These are phyloP conservation scores for Oxyruncus cristatus DNA, from an alignment of 2,113 vertebrate genomes.

Conservation along the genomic window DNA sequence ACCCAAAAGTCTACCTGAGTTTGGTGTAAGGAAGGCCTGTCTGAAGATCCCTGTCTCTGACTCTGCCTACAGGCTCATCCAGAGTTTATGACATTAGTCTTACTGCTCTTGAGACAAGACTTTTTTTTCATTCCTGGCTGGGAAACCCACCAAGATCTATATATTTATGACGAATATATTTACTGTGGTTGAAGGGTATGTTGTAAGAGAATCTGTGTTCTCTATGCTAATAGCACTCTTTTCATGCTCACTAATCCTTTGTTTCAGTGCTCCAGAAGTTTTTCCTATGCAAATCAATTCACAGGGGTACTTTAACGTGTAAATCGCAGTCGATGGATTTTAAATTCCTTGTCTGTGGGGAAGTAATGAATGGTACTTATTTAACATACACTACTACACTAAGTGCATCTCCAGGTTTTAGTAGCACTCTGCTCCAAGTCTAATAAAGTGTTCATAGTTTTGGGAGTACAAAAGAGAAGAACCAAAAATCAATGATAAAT, in stretches of 20 bases:
- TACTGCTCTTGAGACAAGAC: not conserved
- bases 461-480: not conserved
- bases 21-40: not conserved
- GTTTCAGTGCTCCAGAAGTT: constrained; percentile 62
- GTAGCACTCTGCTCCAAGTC: not conserved
- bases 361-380: constrained; percentile 60
- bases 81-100: not conserved
- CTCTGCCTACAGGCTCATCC: not conserved
- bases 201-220: constrained; percentile 32
- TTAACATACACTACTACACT: constrained; percentile 22
- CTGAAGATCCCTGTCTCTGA: not conserved
- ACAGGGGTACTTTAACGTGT: constrained; percentile 71
- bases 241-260: constrained; percentile 65
- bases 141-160: constrained; percentile 16
- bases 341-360: constrained; percentile 60
- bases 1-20: not conserved
- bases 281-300: constrained; percentile 75
- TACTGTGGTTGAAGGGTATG: constrained; percentile 13
- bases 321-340: constrained; percentile 73
- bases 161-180: constrained; percentile 44
- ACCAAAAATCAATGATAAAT: not conserved
- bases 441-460: not conserved
- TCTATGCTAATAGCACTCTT: constrained; percentile 61
- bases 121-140: not conserved
- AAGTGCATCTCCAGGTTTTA: not conserved